Percentiles rank a stretch among this genome's conserved stretches.
Conservation (phyloP, 2,113 vertebrate genomes). For the Myotis davidii region DNA sequence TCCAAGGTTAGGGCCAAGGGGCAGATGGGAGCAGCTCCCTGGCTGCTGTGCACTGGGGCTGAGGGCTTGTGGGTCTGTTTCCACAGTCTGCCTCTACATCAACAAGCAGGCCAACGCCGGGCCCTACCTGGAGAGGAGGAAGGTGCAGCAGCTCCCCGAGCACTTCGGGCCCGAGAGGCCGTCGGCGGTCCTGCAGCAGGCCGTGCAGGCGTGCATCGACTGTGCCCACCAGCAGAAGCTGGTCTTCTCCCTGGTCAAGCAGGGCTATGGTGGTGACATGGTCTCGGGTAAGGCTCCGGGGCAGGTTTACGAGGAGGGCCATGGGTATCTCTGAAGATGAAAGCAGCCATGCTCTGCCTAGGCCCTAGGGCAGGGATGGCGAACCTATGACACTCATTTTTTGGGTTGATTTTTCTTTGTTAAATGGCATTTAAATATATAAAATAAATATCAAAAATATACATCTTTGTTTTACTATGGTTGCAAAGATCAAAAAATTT, state of each 20-base stretch:
- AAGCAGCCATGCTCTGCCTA: neutral
- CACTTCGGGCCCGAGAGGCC: conserved; percentile 95
- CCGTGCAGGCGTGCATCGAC: conserved; percentile 97
- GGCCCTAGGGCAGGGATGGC: too few species aligned
- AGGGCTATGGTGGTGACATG: conserved; percentile 95
- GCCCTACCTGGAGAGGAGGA: conserved; percentile 94
- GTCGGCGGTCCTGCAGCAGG: conserved; percentile 92
- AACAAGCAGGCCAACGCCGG: conserved; percentile 95
- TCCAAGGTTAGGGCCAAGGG: neutral
- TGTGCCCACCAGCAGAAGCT: conserved; percentile 95
- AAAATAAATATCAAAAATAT: too few species aligned
- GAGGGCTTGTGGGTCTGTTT: conserved; percentile 48
- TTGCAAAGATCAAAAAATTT: too few species aligned
- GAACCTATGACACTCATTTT: too few species aligned
- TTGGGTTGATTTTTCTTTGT: too few species aligned
- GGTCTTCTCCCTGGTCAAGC: conserved; percentile 95
- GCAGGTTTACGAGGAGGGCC: neutral
- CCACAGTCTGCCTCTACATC: conserved; percentile 97
- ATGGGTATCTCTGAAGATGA: neutral
- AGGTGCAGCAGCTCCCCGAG: conserved; percentile 95
- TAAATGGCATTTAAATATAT: too few species aligned
- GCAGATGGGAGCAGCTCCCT: neutral
- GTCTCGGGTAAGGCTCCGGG: conserved; percentile 90
- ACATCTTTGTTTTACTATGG: too few species aligned
- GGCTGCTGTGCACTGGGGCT: fast-evolving